phyloP scores from a whole-genome alignment of 2,113 vertebrate species.

The Todiramphus saurophagus region DNA sequence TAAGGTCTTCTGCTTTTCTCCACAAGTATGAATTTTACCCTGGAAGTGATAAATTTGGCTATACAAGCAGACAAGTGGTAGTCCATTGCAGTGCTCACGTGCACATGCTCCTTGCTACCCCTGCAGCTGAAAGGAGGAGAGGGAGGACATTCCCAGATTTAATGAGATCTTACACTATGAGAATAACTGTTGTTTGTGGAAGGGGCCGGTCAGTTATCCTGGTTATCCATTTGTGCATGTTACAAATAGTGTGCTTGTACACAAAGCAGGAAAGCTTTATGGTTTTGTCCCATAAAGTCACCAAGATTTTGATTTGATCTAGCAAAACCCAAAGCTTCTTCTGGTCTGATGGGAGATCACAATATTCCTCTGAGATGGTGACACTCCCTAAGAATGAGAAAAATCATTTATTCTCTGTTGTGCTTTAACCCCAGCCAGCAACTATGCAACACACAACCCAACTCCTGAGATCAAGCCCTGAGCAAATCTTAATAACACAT shows the following conservation, averaged over 20 bases:
- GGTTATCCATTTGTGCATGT: not conserved
- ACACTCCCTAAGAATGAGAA: not conserved
- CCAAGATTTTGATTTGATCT: not conserved
- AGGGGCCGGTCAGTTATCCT: not conserved
- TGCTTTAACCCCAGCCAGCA: not conserved
- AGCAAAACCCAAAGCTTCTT: not conserved
- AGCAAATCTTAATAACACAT: not conserved
- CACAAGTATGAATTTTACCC: not conserved
- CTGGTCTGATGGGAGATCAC: not conserved
- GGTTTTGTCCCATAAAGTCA: not conserved
- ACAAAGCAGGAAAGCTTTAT: not conserved
- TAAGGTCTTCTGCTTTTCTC: not conserved
- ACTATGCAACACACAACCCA: not conserved
- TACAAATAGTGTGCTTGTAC: not conserved
- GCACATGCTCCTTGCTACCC: not conserved
- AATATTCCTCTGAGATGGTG: not conserved
- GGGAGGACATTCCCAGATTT: not conserved
- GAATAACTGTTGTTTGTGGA: not conserved
- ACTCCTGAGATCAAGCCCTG: not conserved
- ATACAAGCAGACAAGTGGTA: not conserved
- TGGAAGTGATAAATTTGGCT: not conserved
- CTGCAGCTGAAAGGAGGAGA: not conserved
- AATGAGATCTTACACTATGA: not conserved
- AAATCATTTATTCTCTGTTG: not conserved
- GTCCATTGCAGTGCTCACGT: not conserved